Base-by-base conservation (phyloP, 2,888 invertebrate species). In the Orthosia gothica region DNA sequence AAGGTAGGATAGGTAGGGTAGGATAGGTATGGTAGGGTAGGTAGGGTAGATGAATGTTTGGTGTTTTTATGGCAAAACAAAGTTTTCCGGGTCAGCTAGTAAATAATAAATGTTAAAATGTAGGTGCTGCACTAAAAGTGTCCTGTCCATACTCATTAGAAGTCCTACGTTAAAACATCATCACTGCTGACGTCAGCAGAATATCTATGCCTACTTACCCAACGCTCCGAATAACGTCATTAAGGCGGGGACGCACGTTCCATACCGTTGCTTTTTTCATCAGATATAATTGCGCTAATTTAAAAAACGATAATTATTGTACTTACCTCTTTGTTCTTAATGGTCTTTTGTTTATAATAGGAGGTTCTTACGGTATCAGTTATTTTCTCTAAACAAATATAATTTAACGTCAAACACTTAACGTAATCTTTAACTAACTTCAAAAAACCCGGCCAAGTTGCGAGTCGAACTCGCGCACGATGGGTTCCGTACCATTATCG, bases 301-400 rank as follows among this genome's bases (percentile, higher is more conserved):
- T 79, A 65, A 80, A 71, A 81, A 72, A 76, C 79, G 63, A 74
- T 83, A 86, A 85, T 83, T 83, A 74, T 76, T 70, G 67, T 54
- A 69, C 73, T 70, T 78, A 76, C 63, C 62, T 74, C 67, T 78
- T 81, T 79, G 77, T 81, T 74, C 11, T 62, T 74, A 76, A 20
- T 26, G 66, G 45, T 47, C 49, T 74, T 85, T 76, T n/a, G n/a
- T 73, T 75, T 74, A 81, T 58, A 64, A 61, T 73, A 16, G 57
- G 49, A 62, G 62, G 54, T 18, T 11, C 50, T 40, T 40, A 47
- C 16, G 49, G 23, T 59, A 67, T 61, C 18, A 9, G 13, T 70
- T 55, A 72, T 76, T 73, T 67, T 26, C 49, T 40, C 40, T 40
- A 40, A 40, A 40, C 7, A 40, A 9, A 40, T 9, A 40, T 4